Conservation (phyloP, 2,888 invertebrate species). For the Caenorhabditis sulstoni region DNA sequence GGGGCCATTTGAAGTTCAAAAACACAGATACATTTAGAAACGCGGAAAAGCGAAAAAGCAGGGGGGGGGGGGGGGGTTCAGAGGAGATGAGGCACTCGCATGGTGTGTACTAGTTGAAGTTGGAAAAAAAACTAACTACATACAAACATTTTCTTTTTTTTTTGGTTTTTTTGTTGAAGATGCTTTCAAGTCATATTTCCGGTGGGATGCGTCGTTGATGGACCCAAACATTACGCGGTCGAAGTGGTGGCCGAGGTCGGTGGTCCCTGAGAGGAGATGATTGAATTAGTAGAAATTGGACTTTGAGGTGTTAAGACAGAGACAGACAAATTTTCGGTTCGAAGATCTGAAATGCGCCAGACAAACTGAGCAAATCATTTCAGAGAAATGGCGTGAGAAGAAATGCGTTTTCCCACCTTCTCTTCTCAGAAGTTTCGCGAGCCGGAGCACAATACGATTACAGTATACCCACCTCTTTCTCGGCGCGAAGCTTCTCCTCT, state of each 20-base stretch:
- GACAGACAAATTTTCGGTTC: background rate
- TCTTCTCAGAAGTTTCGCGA: too few relatives aligned
- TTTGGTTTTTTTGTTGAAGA: background rate
- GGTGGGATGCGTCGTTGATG: constrained; percentile 1
- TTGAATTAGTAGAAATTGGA: constrained; percentile 5
- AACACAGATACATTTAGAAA: too few relatives aligned
- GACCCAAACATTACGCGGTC: constrained; percentile 6
- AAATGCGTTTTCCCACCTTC: too few relatives aligned
- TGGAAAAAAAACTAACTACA: constrained; percentile 17
- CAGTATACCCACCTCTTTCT: background rate
- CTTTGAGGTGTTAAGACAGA: constrained; percentile 6
- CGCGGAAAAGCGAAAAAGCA: background rate
- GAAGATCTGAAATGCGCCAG: background rate
- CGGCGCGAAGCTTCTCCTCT: background rate
- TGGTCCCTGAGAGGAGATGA: constrained; percentile 32
- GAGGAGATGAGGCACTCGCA: background rate
- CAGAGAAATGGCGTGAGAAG: too few relatives aligned
- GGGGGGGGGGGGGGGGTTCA: background rate
- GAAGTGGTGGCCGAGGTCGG: constrained; percentile 14
- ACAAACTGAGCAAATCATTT: too few relatives aligned
- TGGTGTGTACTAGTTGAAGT: constrained; percentile 30
- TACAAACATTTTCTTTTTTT: too few relatives aligned
- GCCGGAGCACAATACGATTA: too few relatives aligned
- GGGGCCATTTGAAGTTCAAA: too few relatives aligned
- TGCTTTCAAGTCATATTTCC: background rate